Percentiles rank a stretch among this genome's conserved stretches.
Evolutionary conservation across 1,140 invertebrate species (phyloP).

Genomic region (Macrobrachium nipponense): DNA sequence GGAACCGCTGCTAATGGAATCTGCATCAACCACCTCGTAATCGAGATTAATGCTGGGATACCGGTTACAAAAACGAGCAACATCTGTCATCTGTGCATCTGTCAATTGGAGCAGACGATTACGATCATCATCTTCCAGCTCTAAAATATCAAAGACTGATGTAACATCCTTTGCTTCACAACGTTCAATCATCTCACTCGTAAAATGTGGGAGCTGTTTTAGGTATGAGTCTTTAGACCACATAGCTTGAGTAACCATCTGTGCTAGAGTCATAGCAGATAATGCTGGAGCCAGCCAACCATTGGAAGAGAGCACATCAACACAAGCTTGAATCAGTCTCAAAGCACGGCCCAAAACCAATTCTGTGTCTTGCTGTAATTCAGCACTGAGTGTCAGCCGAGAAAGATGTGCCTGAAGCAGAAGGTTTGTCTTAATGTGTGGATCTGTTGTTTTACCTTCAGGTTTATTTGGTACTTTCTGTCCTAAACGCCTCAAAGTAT

Average conservation of each 20-base stretch:
- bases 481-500: slow-evolving; percentile 84
- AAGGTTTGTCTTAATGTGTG: slow-evolving; percentile 97
- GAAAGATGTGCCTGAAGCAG: slow-evolving; percentile 96
- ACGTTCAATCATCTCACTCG: slow-evolving; percentile 74
- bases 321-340: slow-evolving; percentile 96
- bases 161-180: slow-evolving; percentile 75
- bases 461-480: slow-evolving; percentile 83
- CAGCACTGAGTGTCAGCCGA: slow-evolving; percentile 91
- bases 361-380: slow-evolving; percentile 97
- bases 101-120: slow-evolving; percentile 86
- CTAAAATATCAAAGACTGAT: slow-evolving; percentile 98
- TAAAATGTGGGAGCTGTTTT: slow-evolving; percentile 97
- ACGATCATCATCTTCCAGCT: slow-evolving; percentile 95
- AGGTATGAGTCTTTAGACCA: slow-evolving; percentile 99
- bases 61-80: slow-evolving; percentile 97
- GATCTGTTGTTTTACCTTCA: slow-evolving; percentile 74
- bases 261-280: slow-evolving; percentile 98
- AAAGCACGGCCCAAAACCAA: slow-evolving; percentile 83
- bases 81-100: slow-evolving; percentile 93
- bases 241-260: slow-evolving; percentile 99
- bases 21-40: slow-evolving; percentile 90
- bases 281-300: slow-evolving; percentile 98
- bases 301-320: slow-evolving; percentile 97
- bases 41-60: slow-evolving; percentile 99
- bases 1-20: slow-evolving; percentile 81